phyloP scores from a whole-genome alignment of 2,888 invertebrate genomes.

The Aleiodes testaceus region DNA sequence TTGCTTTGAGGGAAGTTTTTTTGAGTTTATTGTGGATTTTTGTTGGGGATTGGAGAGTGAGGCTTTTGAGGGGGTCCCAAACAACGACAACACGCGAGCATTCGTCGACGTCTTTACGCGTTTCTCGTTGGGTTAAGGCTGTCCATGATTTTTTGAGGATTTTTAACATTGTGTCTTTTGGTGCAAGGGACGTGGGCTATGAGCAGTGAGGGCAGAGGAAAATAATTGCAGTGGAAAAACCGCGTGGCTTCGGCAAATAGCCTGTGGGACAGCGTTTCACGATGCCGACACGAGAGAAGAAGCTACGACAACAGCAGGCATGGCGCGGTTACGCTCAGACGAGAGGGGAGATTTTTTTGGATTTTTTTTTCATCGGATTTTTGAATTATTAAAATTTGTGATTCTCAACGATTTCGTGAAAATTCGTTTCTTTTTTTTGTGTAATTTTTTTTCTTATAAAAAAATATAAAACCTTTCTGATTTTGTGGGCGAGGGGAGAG shows the following conservation, averaged over 20 bases:
- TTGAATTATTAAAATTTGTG: no score
- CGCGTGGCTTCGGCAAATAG: constrained; percentile 53
- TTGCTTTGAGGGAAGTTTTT: not conserved
- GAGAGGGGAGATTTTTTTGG: not conserved
- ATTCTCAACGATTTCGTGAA: no score
- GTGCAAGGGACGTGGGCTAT: not conserved
- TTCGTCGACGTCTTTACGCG: not conserved
- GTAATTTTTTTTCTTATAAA: not conserved
- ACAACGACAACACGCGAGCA: constrained; percentile 26
- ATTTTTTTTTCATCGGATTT: constrained; percentile 29
- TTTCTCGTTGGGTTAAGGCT: not conserved
- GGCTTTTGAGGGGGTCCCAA: not conserved
- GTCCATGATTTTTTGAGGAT: not conserved
- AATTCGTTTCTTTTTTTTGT: not conserved
- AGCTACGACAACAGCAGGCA: constrained; percentile 55
- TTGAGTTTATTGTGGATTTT: not conserved
- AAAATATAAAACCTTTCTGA: no score
- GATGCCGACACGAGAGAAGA: constrained; percentile 56
- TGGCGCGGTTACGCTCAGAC: constrained; percentile 57
- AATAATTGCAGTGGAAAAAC: constrained; percentile 34
- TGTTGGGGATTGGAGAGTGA: not conserved
- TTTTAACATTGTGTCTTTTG: not conserved
- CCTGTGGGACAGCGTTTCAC: constrained; percentile 47
- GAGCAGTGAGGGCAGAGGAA: not conserved
- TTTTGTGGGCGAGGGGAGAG: no score